Base-by-base conservation (phyloP, 2,888 invertebrate species). In the Drosophila kambysellisi region DNA sequence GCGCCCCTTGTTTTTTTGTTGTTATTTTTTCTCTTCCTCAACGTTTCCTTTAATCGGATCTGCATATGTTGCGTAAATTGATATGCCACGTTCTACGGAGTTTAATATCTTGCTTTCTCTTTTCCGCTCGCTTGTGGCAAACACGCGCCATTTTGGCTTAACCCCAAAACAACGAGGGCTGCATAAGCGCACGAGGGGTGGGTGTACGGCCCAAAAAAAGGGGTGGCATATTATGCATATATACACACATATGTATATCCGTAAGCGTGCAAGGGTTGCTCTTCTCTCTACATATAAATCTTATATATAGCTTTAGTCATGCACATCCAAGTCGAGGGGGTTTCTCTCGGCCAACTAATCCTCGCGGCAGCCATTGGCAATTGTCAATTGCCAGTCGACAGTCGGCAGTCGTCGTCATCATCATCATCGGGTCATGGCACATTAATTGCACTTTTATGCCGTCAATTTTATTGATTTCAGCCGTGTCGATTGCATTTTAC, bases 51-150 rank as follows among this genome's bases (percentile, higher is more conserved):
- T 89, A 90, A 90, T 83, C 74, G 85, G 75, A 90, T 89, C 88
- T 90, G 87, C 87, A 88, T 88, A 89, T 88, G 90, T 77, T 90
- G 72, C 69, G 87, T 90, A 89, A 90, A 76, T 79, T 82, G 82
- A 88, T 88, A 89, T 65, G 74, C 65, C 62, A 74, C 88, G 74
- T 81, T 57, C 63, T 63, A 46, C 54, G 73, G 76, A 33, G 58
- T 61, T 81, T 69, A 73, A 71, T 75, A 15, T 25, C 7, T 15
- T 25, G 15, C 46, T 46, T 68, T 69, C 68, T 73, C 48, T n/a
- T 39, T 56, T n/a, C n/a, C 29, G 15, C n/a, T 30, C 9, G 15
- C n/a, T 59, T 60, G 70, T 51, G 70, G 69, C 70, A 65, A 81
- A 76, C 76, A 77, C 73, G 75, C 89, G 89, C 87, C 87, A 88